phyloP scores from a whole-genome alignment of 2,113 vertebrate genomes.

The Chaetorhynchus papuensis region DNA sequence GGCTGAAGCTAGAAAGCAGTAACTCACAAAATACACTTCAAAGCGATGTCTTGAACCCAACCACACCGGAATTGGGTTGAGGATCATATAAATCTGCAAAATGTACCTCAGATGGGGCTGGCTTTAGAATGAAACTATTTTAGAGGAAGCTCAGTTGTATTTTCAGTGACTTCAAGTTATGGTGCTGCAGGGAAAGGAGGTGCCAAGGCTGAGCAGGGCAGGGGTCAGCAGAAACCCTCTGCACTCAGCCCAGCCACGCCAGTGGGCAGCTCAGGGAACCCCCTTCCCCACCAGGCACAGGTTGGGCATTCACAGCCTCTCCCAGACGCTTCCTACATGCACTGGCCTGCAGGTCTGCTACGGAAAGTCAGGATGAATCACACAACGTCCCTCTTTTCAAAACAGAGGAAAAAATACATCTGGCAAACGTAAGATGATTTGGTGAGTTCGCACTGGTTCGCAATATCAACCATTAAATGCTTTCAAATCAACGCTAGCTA shows the following conservation, averaged over 20 bases:
- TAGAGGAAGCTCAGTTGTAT: neutral
- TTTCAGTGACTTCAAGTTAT: neutral
- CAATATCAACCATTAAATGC: neutral
- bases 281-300: neutral
- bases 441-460: neutral
- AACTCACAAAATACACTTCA: neutral
- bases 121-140: neutral
- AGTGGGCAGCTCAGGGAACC: neutral
- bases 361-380: neutral
- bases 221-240: neutral
- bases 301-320: neutral
- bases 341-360: neutral
- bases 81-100: neutral
- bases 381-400: rapidly evolving
- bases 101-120: neutral
- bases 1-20: neutral
- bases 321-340: neutral
- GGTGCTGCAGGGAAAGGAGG: neutral
- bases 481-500: neutral
- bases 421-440: neutral
- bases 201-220: neutral
- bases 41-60: neutral
- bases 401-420: neutral
- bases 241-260: neutral
- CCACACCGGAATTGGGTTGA: neutral